Evolutionary conservation across 37 sponge, comb jelly and placozoan genomes (phyloP).

Genomic region (Ianthella basta): DNA sequence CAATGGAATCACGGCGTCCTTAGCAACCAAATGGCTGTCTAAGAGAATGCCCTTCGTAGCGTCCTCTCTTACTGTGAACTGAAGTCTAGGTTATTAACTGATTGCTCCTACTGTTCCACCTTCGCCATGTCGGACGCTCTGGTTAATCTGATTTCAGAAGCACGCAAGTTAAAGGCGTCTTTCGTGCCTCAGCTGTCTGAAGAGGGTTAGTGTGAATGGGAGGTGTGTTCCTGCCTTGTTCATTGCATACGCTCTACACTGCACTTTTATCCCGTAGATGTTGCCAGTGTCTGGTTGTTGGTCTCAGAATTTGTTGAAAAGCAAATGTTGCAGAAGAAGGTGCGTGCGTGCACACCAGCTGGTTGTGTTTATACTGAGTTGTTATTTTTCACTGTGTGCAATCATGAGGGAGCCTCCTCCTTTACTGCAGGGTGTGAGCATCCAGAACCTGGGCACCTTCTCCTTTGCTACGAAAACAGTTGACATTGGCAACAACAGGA

Average conservation of each 20-base stretch:
- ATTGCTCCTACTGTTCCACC: not conserved
- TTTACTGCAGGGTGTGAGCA: conserved; percentile 67
- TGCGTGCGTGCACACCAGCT: not conserved
- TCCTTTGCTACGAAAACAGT: conserved; percentile 73
- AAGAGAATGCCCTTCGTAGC: no score
- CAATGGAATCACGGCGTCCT: not conserved
- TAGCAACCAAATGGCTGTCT: conserved; percentile 2
- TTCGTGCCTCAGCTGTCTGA: conserved; percentile 52
- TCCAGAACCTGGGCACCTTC: conserved; percentile 81
- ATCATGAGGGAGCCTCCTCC: not conserved
- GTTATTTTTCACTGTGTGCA: conserved; percentile 30
- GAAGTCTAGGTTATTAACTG: not conserved
- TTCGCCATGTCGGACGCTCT: conserved; percentile 55
- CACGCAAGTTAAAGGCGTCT: conserved; percentile 53
- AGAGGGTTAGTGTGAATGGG: conserved; percentile 47
- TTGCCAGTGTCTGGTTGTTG: conserved; percentile 63
- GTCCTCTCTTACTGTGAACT: not conserved
- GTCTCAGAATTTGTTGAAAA: conserved; percentile 61
- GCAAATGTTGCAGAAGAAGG: conserved; percentile 72
- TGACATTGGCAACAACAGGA: conserved; percentile 72
- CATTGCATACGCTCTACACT: not conserved
- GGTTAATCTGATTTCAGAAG: conserved; percentile 43
- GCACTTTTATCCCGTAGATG: conserved; percentile 14
- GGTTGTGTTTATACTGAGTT: not conserved
- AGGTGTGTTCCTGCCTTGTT: not conserved